Conservation (phyloP, 1,140 invertebrate species). For the Brachionus paranguensis region DNA sequence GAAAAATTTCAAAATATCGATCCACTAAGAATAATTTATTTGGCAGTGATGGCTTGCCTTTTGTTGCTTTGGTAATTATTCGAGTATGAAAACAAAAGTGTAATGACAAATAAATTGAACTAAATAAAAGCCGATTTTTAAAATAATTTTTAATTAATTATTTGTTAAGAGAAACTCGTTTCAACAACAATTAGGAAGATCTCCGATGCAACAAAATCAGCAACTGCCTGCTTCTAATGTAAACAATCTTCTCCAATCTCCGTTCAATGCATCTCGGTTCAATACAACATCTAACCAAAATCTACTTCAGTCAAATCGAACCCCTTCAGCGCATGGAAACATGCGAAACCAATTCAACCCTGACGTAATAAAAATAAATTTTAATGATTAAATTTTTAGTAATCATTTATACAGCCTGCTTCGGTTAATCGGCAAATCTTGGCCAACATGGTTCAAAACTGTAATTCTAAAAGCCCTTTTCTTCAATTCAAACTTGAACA, state of each 20-base stretch:
- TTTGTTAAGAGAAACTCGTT: background rate
- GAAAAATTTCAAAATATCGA: no score
- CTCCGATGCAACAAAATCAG: constrained; percentile 21
- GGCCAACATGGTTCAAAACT: constrained; percentile 31
- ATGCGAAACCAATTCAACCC: background rate
- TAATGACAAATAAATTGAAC: no score
- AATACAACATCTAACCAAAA: constrained; percentile 19
- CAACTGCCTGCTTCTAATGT: constrained; percentile 6
- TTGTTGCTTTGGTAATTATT: no score
- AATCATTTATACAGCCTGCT: background rate
- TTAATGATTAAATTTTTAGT: background rate
- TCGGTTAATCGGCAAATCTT: constrained; percentile 24
- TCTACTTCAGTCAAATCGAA: background rate
- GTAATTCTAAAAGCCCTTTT: background rate
- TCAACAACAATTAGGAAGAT: constrained; percentile 18
- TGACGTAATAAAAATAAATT: background rate
- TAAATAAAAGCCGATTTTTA: no score
- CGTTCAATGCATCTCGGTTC: background rate
- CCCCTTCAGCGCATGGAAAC: background rate
- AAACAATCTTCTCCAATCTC: background rate
- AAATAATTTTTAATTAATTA: background rate
- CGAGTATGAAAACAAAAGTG: no score
- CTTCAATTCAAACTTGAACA: background rate
- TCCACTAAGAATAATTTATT: no score
- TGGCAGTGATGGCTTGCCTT: no score